Percentiles rank a stretch among this genome's conserved stretches.
Evolutionary conservation across 2,113 vertebrate species (phyloP).

Genomic region (Chionodraco myersi): DNA sequence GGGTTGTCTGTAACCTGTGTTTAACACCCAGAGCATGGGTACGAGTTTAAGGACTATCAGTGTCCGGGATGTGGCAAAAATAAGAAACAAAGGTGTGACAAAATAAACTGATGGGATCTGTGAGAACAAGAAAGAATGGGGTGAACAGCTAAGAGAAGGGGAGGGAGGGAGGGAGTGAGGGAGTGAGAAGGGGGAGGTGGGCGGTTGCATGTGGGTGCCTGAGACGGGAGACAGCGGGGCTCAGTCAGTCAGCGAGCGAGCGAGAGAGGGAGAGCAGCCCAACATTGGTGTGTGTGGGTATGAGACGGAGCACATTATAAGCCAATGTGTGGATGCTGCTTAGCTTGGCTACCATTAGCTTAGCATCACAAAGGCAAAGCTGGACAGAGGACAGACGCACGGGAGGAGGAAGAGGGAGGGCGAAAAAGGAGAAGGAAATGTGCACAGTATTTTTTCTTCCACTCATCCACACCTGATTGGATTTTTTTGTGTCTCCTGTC

Average conservation of each 20-base stretch:
- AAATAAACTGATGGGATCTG: conserved; percentile 28
- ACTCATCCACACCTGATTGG: conserved; percentile 73
- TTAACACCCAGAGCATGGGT: conserved; percentile 78
- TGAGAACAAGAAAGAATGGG: conserved; percentile 64
- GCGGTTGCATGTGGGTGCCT: conserved; percentile 85
- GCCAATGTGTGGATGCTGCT: conserved; percentile 76
- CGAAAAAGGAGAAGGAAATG: conserved; percentile 61
- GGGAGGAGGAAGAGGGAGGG: conserved; percentile 78
- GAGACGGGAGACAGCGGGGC: conserved; percentile 80
- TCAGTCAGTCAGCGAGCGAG: conserved; percentile 64
- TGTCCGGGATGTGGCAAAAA: conserved; percentile 26
- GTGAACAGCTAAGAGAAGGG: conserved; percentile 55
- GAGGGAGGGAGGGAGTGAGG: conserved; percentile 8
- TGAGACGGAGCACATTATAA: conserved; percentile 74
- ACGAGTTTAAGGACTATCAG: conserved; percentile 59
- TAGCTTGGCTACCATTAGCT: conserved; percentile 86
- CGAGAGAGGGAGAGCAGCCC: conserved; percentile 53
- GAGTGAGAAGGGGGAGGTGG: conserved; percentile 75
- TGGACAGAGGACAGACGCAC: conserved; percentile 76
- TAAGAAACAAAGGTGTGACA: conserved; percentile 65
- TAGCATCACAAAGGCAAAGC: conserved; percentile 84
- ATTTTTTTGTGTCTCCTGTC: conserved; percentile 59
- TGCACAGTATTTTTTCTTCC: conserved; percentile 52
- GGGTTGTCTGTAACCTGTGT: conserved; percentile 77
- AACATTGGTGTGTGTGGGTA: conserved; percentile 71